A percentile compares a stretch with the other conserved stretches of the same genome.
phyloP scores from a whole-genome alignment of 2,888 invertebrate genomes.

The Dorcus parallelipipedus region DNA sequence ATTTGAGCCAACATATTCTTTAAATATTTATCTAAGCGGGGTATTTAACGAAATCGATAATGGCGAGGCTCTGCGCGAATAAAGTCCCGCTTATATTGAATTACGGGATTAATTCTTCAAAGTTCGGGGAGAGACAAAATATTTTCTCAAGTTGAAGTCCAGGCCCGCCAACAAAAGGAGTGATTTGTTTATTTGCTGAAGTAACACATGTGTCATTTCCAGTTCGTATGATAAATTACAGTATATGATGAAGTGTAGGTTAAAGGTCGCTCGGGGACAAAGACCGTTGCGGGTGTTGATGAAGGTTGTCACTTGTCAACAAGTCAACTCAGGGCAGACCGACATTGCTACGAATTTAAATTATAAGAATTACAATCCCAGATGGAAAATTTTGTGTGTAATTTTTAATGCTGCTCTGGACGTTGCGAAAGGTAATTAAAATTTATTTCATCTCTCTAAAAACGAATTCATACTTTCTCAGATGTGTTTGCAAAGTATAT shows the following conservation, averaged over 20 bases:
- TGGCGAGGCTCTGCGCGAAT: too few relatives aligned
- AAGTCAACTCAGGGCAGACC: conserved; percentile 20
- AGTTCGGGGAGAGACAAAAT: too few relatives aligned
- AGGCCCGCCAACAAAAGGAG: background rate
- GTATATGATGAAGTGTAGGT: conserved; percentile 33
- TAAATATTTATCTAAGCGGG: too few relatives aligned
- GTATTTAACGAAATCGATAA: too few relatives aligned
- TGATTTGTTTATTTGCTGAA: conserved; percentile 18
- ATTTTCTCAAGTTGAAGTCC: too few relatives aligned
- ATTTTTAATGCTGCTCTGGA: conserved; percentile 7
- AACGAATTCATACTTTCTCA: too few relatives aligned
- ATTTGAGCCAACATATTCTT: too few relatives aligned
- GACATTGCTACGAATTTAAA: background rate
- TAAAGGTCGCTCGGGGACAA: conserved; percentile 32
- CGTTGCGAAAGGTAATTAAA: too few relatives aligned
- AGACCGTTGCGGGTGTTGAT: conserved; percentile 31
- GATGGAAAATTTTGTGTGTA: background rate
- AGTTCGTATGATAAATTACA: conserved; percentile 16
- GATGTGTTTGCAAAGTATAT: too few relatives aligned
- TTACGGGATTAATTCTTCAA: too few relatives aligned
- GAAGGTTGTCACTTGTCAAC: conserved; percentile 38
- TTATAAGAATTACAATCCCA: background rate
- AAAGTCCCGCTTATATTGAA: too few relatives aligned
- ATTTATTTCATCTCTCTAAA: too few relatives aligned
- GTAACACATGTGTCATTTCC: conserved; percentile 12